Base-by-base conservation (phyloP, 2,797 vertebrate genomes). In the Alcedo atthis region DNA sequence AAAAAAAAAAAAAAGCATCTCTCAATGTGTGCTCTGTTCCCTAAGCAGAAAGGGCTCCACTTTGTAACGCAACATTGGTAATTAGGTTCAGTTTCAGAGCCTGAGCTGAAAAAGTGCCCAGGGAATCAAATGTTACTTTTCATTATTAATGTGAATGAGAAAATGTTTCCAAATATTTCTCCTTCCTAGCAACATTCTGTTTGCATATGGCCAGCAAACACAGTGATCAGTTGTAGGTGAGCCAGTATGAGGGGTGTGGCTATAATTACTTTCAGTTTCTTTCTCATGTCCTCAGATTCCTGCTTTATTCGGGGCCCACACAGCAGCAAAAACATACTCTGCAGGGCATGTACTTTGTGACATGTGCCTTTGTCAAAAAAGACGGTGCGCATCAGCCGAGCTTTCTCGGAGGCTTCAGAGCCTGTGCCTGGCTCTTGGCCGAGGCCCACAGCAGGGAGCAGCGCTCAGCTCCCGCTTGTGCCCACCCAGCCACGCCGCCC, bases 51-150 rank as follows among this genome's bases (percentile, higher is more conserved):
- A 91, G 91, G 35, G 42, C 67, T 91, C 64, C 33, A 84, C 64
- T 93, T 92, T 87, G 58, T 76, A 92, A 93, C 79, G 82, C 79
- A 95, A 70, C 76, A 57, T 46, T 87, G 49, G 61, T 97, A 97
- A 97, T 96, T 94, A 96, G 70, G 85, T 87, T 96, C 85, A 81
- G 81, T 95, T 96, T 95, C 95, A 94, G 89, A 96, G 45, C 33
- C 81, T 26, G 58, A 75, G 79, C 86, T 94, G 90, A 94, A 82
- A 94, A 95, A 95, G 83, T 57, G 15, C 35, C 93, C 77, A 82
- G 91, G 94, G 94, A 96, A 96, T 96, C 82, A 87, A 94, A 88
- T 58, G 64, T 83, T 93, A 84, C 85, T 95, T 90, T 95, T 90
- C 84, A 95, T 94, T 94, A 95, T 87, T 94, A 87, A 86, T 69